Evolutionary conservation across 2,888 invertebrate species (phyloP), one percentile per base, ranked within the genome.

Genomic region (Agelastica alni): DNA sequence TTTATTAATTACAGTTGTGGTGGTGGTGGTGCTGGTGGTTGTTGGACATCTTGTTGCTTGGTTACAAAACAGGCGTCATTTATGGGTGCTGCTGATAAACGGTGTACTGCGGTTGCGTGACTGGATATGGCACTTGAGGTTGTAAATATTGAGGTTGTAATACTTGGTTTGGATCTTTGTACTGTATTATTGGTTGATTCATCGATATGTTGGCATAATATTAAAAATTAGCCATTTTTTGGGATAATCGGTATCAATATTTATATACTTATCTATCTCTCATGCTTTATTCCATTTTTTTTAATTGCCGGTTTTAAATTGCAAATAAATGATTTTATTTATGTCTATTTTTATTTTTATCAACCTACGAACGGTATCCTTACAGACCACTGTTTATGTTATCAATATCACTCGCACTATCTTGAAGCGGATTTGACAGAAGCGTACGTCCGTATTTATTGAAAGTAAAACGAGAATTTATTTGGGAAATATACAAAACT

Each of bases 41-140:
- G 26, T 13, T 34, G 14, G 26, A 13, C 12, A 42, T 42, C 10
- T 42, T 42, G 42, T 20, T 42, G 22, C 28, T 42, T 20, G 22
- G 42, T 28, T 42, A 13, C 16, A 42, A 12, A 26, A 14, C 28
- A 13, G 22, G 26, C 14, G 14, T 26, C 28, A 42, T 42, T 42
- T 22, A 28, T 42, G 10, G 42, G 9, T 42, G 22, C 28, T 42
- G 42, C 28, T 42, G 42, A 42, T 14, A 22, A 9, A 22, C 22
- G 22, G 22, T 22, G 22, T 13, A 22, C 22, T 22, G 22, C 6
- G 22, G 22, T 22, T 22, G 22, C 22, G 7, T 22, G 4, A 22
- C 4, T 22, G 22, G 7, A 4, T 12, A 13, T 22, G 22, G 22
- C 6, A 7, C 22, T 22, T 22, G 4, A 22, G 7, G 22, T 22